Conservation (phyloP, 2,113 vertebrate genomes). For the Notothenia rossii region DNA sequence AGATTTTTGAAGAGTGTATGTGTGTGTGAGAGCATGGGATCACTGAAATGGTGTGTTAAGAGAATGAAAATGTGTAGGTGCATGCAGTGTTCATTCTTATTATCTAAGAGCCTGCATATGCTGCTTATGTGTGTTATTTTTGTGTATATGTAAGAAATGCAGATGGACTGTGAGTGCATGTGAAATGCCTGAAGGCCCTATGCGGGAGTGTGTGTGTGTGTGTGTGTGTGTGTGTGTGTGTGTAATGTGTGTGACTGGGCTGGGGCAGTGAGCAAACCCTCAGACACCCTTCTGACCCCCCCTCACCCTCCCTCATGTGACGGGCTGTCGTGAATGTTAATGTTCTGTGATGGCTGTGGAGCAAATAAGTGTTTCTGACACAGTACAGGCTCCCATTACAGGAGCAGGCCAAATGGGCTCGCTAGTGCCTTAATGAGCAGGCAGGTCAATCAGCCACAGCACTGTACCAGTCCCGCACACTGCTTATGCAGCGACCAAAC, state of each 20-base stretch:
- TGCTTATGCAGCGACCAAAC: constrained; percentile 69
- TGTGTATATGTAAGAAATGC: constrained; percentile 13
- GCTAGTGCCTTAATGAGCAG: constrained; percentile 89
- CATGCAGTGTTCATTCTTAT: constrained; percentile 24
- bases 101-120: constrained; percentile 19
- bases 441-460: constrained; percentile 86
- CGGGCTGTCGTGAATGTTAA: constrained; percentile 89
- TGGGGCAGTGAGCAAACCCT: constrained; percentile 61
- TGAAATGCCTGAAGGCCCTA: neutral
- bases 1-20: constrained; percentile 46
- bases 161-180: neutral
- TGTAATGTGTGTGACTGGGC: constrained; percentile 17
- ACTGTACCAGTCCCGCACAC: constrained; percentile 71
- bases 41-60: constrained; percentile 53
- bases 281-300: constrained; percentile 71
- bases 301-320: constrained; percentile 82
- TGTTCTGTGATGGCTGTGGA: constrained; percentile 90
- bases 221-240: neutral
- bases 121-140: constrained; percentile 12
- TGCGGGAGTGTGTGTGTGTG: constrained; percentile 19
- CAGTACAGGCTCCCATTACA: constrained; percentile 85
- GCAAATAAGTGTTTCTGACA: constrained; percentile 92
- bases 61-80: constrained; percentile 52
- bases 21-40: constrained; percentile 31
- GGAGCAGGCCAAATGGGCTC: constrained; percentile 82